A percentile compares a stretch with the other conserved stretches of the same genome.
These are phyloP conservation scores for Dorcus hopei DNA, from an alignment of 2,888 invertebrate genomes.

Conservation along the genomic window DNA sequence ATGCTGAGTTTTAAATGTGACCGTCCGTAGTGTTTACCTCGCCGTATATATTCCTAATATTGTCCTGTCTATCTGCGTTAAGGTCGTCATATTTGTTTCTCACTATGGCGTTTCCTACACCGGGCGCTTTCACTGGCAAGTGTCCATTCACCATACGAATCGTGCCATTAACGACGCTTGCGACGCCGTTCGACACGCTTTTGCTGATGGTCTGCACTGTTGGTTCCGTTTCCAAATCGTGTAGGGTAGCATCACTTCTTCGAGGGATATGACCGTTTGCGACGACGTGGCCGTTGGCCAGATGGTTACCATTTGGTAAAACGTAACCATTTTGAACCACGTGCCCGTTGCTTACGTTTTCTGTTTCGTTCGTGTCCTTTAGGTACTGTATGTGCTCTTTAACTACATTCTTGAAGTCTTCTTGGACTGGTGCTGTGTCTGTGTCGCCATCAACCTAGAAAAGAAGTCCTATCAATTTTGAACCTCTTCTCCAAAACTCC, in stretches of 20 bases:
- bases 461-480: background rate
- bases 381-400: conserved; percentile 66
- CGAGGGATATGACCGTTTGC: conserved; percentile 25
- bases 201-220: conserved; percentile 42
- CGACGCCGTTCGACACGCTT: conserved; percentile 35
- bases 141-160: conserved; percentile 48
- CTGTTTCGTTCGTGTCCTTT: conserved; percentile 36
- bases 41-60: conserved; percentile 37
- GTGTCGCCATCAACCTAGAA: conserved; percentile 82
- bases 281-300: conserved; percentile 21
- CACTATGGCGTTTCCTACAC: conserved; percentile 23
- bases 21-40: conserved; percentile 41
- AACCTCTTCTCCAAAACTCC: too few relatives aligned
- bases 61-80: conserved; percentile 31
- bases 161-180: conserved; percentile 50
- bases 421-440: conserved; percentile 72
- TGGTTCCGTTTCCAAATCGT: conserved; percentile 41
- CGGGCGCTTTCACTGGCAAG: conserved; percentile 23
- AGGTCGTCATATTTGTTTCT: conserved; percentile 30
- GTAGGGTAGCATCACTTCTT: conserved; percentile 31
- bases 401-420: conserved; percentile 70
- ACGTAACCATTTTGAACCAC: conserved; percentile 8
- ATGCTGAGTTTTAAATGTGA: conserved; percentile 34
- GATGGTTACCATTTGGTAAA: conserved; percentile 12
- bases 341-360: conserved; percentile 4